Percentiles rank a stretch among this genome's conserved stretches.
These are phyloP conservation scores for Sphaeridia pumilis DNA, from an alignment of 2,888 invertebrate genomes.

Conservation along the genomic window DNA sequence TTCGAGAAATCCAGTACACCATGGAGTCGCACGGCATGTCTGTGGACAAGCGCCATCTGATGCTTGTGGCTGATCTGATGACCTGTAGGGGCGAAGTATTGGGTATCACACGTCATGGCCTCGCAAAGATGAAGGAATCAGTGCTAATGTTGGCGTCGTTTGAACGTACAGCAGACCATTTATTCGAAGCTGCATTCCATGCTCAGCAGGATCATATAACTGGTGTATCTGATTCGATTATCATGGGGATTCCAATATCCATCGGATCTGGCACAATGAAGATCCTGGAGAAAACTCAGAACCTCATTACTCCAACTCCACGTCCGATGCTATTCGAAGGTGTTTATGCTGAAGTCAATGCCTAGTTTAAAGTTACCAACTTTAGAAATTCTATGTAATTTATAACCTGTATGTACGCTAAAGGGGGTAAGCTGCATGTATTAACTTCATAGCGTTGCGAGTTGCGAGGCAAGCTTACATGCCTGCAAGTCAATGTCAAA, in stretches of 20 bases:
- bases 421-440: too few species aligned
- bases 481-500: too few species aligned
- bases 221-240: constrained; percentile 97
- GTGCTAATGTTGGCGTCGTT: constrained; percentile 97
- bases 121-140: constrained; percentile 98
- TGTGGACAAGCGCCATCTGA: constrained; percentile 92
- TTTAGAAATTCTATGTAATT: too few species aligned
- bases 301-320: constrained; percentile 13
- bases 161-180: constrained; percentile 96
- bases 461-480: too few species aligned
- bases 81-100: constrained; percentile 93
- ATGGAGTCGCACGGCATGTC: constrained; percentile 99
- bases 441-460: too few species aligned
- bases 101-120: constrained; percentile 92
- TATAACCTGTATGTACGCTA: too few species aligned
- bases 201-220: constrained; percentile 90
- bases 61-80: constrained; percentile 96
- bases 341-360: constrained; percentile 5
- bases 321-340: constrained; percentile 30
- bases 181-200: constrained; percentile 98
- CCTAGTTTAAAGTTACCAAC: too few species aligned
- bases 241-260: constrained; percentile 88
- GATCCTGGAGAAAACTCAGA: constrained; percentile 54
- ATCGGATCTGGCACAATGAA: constrained; percentile 93
- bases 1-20: constrained; percentile 88